Percentiles rank a stretch among this genome's conserved stretches.
phyloP scores from a whole-genome alignment of 1,140 invertebrate species.

The Dryas iulia region DNA sequence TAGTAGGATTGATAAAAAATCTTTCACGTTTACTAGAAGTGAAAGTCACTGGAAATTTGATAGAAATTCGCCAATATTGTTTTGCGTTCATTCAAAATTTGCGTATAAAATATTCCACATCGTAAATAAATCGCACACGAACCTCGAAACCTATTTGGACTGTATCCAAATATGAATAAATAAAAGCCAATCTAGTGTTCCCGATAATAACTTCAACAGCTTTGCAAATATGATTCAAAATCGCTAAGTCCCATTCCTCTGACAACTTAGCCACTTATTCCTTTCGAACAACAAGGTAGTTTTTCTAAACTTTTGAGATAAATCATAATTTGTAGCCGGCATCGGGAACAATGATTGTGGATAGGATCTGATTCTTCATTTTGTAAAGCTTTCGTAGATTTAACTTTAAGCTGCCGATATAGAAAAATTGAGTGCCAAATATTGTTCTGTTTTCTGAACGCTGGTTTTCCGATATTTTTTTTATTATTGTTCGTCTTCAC shows the following conservation, averaged over 20 bases:
- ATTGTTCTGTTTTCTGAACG: background rate
- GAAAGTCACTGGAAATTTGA: no score
- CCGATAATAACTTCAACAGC: slow-evolving; percentile 19
- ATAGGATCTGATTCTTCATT: background rate
- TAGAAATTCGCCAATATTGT: background rate
- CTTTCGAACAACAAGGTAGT: slow-evolving; percentile 18
- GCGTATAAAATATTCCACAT: slow-evolving; percentile 24
- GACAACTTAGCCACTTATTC: slow-evolving; percentile 26
- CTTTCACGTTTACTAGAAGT: no score
- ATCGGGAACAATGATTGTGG: slow-evolving; percentile 5
- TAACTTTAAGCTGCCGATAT: background rate
- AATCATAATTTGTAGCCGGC: slow-evolving; percentile 19
- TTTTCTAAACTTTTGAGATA: slow-evolving; percentile 18
- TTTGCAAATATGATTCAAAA: slow-evolving; percentile 11
- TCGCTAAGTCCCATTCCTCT: slow-evolving; percentile 8
- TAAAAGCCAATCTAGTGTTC: slow-evolving; percentile 18
- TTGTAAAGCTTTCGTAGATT: background rate
- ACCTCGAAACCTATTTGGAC: slow-evolving; percentile 33
- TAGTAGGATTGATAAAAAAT: no score
- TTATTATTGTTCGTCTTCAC: background rate
- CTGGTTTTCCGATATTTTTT: background rate
- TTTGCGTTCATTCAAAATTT: slow-evolving; percentile 11
- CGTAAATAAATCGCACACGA: slow-evolving; percentile 28
- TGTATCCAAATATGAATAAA: slow-evolving; percentile 33
- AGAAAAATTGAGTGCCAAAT: background rate